Evolutionary conservation across 2,888 invertebrate genomes (phyloP), one percentile per base, ranked within the genome.

Genomic region (Globia sparganii): DNA sequence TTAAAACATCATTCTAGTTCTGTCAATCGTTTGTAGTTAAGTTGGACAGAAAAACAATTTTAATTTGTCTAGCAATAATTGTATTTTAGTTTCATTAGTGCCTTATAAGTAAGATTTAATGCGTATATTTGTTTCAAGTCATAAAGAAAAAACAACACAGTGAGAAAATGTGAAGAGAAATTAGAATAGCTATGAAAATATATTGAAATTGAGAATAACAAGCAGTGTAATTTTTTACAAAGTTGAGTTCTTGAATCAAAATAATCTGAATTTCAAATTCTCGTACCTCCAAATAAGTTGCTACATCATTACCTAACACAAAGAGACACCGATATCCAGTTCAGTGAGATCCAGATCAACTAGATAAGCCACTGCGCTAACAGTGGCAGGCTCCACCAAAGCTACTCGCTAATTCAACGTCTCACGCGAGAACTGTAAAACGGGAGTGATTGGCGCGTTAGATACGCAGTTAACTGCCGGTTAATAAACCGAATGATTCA

Each of bases 401-500:
- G 69, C 77, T 77, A 80, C 66, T 81, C 49, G 80, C 81, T 86
- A 88, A 89, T 89, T 89, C 86, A 90, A 89, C 81, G 84, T 87
- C 86, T 89, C 89, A 90, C 89, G 87, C 88, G 72, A 83, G 72
- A 82, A 85, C 84, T 85, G 86, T 91, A 88, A 90, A 92, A 83
- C 77, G 61, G 74, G 82, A 85, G 84, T 87, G 88, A 89, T 89
- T 87, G 86, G 75, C 85, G 81, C 68, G 72, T 90, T 89, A 89
- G 89, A 90, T 87, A 87, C 85, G 77, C 80, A 83, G 87, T 90
- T 89, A 91, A 88, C 81, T 85, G 72, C 74, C 66, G 85, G 89
- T 89, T 88, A 91, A 91, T 92, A 91, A 91, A 92, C 87, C 77
- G 78, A 77, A 80, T 92, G 92, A 92, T 92, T 92, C 90, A 92